A percentile compares a stretch with the other conserved stretches of the same genome.
These are phyloP conservation scores for Entomobrya proxima DNA, from an alignment of 2,888 invertebrate genomes.

Conservation along the genomic window DNA sequence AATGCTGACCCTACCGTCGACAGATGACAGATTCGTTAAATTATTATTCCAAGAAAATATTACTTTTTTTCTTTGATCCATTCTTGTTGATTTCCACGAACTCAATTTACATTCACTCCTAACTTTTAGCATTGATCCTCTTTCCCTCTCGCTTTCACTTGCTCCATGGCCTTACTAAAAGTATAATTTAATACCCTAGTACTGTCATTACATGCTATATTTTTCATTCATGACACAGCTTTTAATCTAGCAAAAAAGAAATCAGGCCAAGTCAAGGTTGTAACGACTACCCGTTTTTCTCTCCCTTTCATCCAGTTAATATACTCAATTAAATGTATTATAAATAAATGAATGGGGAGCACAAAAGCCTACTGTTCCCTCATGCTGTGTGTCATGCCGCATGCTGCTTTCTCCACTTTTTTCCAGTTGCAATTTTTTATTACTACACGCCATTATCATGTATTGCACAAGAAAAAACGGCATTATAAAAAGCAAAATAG, in stretches of 20 bases:
- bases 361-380: not conserved
- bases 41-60: not conserved
- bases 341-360: constrained; percentile 23
- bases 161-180: too few species aligned
- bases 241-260: not conserved
- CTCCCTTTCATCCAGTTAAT: not conserved
- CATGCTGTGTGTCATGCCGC: not conserved
- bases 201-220: not conserved
- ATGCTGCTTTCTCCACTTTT: not conserved
- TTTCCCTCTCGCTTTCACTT: not conserved
- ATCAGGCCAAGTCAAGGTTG: constrained; percentile 30
- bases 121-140: not conserved
- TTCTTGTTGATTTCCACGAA: not conserved
- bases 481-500: not conserved
- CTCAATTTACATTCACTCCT: not conserved
- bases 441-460: not conserved
- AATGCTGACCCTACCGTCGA: too few species aligned
- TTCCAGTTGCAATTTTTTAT: constrained; percentile 2
- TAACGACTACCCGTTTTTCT: not conserved
- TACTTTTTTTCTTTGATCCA: constrained; percentile 3
- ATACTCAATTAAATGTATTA: constrained; percentile 30
- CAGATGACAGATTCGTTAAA: not conserved
- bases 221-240: not conserved
- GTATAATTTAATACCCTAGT: too few species aligned
- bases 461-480: constrained; percentile 18